Evolutionary conservation across 2,113 vertebrate species (phyloP), one percentile per base, ranked within the genome.

Genomic region (Cyanistes caeruleus): DNA sequence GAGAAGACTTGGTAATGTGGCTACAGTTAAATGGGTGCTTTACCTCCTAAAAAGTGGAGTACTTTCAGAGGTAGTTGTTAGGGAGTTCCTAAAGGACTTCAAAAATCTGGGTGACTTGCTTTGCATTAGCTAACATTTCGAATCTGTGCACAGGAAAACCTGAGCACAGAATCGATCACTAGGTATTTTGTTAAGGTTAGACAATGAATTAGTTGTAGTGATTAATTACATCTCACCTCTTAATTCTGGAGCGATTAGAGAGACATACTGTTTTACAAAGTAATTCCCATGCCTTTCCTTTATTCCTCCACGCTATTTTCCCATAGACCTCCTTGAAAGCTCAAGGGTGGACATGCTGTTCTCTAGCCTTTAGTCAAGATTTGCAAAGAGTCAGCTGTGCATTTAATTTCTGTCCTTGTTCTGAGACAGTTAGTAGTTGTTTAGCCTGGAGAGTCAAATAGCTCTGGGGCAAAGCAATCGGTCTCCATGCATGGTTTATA

Each of bases 361-460:
- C 90, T 92, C 62, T 80, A 94, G 74, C n/a, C 82, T 87, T 87
- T 41, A 92, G 68, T 79, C 43, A 78, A 89, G 64, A 93, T 56
- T 68, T 84, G 62, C 52, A 70, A 65, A 89, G 44, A 95, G 52
- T 73, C 87, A 95, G 90, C 46, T 97, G 70, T 83, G 67, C 64
- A 83, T 93, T 88, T 91, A 51, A 90, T 81, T 95, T 85, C 55
- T 87, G 48, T 62, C 43, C 65, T 51, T 80, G 39, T 33, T 17
- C 62, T 87, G 87, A 91, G 59, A 78, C 69, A 83, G 64, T 67
- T 52, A 75, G 77, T 74, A 84, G 80, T 41, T 89, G 69, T 91
- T 97, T 69, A 78, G 37, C 84, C 74, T 91, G 39, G 46, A 95
- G 6, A 97, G 46, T 43, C 85, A 89, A 93, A 89, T 92, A 59